A percentile compares a stretch with the other conserved stretches of the same genome.
Conservation (phyloP, 2,888 invertebrate genomes). For the Dicranocentrus wangi region DNA sequence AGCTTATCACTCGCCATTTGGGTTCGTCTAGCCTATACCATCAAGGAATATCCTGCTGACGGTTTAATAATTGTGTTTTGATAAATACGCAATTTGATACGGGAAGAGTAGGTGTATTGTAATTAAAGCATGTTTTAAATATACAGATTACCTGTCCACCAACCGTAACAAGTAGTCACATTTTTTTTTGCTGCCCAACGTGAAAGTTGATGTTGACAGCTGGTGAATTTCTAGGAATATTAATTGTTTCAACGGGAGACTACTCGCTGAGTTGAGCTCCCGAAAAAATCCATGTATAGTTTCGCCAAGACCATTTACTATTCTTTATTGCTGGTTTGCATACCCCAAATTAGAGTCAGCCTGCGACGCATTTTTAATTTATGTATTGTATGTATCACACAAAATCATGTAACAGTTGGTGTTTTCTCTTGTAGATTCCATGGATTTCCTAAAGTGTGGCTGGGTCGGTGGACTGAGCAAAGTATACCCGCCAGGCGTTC, state of each 20-base stretch:
- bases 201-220: constrained; percentile 44
- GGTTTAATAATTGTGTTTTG: constrained; percentile 37
- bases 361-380: too few relatives aligned
- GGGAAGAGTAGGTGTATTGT: constrained; percentile 18
- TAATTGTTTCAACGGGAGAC: constrained; percentile 45
- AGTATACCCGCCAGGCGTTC: background rate
- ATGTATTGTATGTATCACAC: too few relatives aligned
- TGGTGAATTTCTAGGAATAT: constrained; percentile 35
- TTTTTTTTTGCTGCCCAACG: background rate
- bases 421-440: background rate
- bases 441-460: background rate
- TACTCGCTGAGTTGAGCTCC: background rate
- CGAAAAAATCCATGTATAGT: too few relatives aligned
- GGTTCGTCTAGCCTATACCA: background rate
- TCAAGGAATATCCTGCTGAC: constrained; percentile 8
- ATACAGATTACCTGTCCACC: background rate
- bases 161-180: background rate
- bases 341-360: too few relatives aligned
- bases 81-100: constrained; percentile 27
- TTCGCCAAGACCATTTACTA: too few relatives aligned
- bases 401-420: constrained; percentile 59
- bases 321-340: too few relatives aligned
- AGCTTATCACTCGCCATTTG: too few relatives aligned
- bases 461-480: background rate
- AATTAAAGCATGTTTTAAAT: constrained; percentile 24